phyloP scores from a whole-genome alignment of 1,140 invertebrate genomes.

The Tetragnatha versicolor region DNA sequence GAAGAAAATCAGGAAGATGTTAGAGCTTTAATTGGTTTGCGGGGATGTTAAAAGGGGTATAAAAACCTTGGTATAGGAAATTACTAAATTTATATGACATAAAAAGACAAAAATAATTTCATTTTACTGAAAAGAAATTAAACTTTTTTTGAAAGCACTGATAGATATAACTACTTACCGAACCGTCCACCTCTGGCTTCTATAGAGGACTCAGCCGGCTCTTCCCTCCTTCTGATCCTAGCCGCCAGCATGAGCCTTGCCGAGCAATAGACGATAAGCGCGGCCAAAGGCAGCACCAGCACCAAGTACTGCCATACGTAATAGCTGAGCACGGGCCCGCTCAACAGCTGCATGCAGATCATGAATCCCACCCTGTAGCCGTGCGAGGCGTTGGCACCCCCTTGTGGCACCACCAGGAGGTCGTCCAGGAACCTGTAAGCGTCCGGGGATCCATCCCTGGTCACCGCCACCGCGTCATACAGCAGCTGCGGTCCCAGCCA shows the following conservation, averaged over 20 bases:
- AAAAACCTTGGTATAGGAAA: too few relatives aligned
- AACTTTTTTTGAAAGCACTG: too few relatives aligned
- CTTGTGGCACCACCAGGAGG: slow-evolving; percentile 32
- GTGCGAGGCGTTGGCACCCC: slow-evolving; percentile 25
- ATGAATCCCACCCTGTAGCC: slow-evolving; percentile 57
- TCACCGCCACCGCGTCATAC: slow-evolving; percentile 43
- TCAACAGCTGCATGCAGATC: slow-evolving; percentile 57
- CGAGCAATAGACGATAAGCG: slow-evolving; percentile 52
- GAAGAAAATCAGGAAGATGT: too few relatives aligned
- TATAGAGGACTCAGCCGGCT: slow-evolving; percentile 19
- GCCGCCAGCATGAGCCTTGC: slow-evolving; percentile 15
- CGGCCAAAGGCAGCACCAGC: slow-evolving; percentile 56
- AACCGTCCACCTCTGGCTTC: slow-evolving; percentile 32
- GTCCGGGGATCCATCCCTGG: slow-evolving; percentile 35
- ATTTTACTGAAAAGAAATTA: too few relatives aligned
- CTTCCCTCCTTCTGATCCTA: slow-evolving; percentile 21
- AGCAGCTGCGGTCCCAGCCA: slow-evolving; percentile 57
- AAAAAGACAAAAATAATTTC: too few relatives aligned
- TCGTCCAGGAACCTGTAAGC: slow-evolving; percentile 52
- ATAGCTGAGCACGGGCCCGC: slow-evolving; percentile 49
- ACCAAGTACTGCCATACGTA: slow-evolving; percentile 58
- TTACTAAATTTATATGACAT: too few relatives aligned
- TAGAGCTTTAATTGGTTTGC: too few relatives aligned
- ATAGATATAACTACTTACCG: slow-evolving; percentile 6
- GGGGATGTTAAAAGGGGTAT: too few relatives aligned